phyloP scores from a whole-genome alignment of 2,888 invertebrate species.

The Epinotia bilunana region DNA sequence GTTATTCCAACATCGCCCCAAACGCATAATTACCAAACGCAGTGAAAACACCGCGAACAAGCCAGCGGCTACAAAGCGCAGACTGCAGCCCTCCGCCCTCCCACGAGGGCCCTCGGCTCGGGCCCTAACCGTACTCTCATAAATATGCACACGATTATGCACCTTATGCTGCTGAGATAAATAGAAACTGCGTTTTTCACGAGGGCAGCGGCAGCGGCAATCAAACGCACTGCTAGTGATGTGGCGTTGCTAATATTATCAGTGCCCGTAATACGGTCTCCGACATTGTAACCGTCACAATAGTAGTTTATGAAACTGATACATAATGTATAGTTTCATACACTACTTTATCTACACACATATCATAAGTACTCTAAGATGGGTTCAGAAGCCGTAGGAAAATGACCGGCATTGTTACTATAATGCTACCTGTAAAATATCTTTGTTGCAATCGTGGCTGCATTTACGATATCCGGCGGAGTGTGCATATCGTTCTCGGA shows the following conservation, averaged over 20 bases:
- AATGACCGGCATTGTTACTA: no score
- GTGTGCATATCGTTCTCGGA: no score
- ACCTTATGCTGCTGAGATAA: background rate
- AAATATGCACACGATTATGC: background rate
- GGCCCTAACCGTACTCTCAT: background rate
- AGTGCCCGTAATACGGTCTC: background rate
- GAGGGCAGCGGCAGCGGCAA: background rate
- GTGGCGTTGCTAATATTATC: background rate
- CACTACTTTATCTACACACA: no score
- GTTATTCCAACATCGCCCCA: slow-evolving; percentile 14
- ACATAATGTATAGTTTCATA: no score
- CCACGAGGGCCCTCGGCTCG: slow-evolving; percentile 2
- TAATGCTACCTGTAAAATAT: no score
- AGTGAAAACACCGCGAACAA: slow-evolving; percentile 31
- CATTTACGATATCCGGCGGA: no score
- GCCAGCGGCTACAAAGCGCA: slow-evolving; percentile 16
- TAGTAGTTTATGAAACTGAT: no score
- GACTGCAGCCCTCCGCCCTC: slow-evolving; percentile 4
- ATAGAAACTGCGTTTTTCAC: background rate
- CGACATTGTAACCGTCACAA: background rate
- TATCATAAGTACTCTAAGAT: no score
- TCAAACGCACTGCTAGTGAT: background rate
- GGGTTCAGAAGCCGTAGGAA: no score
- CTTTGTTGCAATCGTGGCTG: no score
- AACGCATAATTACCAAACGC: slow-evolving; percentile 21